Conservation (phyloP, 2,888 invertebrate genomes). For the Herminia tarsipennalis region DNA sequence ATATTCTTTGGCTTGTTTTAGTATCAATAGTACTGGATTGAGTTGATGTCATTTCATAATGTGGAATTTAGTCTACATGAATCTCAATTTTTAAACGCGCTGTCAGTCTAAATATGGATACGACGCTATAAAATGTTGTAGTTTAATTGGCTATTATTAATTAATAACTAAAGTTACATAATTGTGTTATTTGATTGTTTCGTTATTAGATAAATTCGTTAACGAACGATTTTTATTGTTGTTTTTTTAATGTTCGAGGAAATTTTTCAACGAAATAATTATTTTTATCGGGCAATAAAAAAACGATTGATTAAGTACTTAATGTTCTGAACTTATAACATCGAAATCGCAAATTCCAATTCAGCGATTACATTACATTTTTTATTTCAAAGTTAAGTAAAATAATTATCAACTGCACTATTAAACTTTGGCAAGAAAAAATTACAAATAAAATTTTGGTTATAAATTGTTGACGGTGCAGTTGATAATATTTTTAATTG, state of each 20-base stretch:
- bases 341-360: conserved; percentile 52
- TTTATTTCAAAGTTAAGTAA: conserved; percentile 62
- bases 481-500: conserved; percentile 51
- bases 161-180: conserved; percentile 55
- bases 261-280: conserved; percentile 11
- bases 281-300: conserved; percentile 26
- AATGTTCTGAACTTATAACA: conserved; percentile 23
- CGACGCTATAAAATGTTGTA: conserved; percentile 57
- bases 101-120: conserved; percentile 74
- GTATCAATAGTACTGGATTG: conserved; percentile 82
- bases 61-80: conserved; percentile 26
- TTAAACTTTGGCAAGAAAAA: background rate
- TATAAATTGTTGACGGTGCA: background rate
- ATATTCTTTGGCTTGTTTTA: conserved; percentile 54
- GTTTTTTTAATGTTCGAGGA: conserved; percentile 25
- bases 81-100: conserved; percentile 63
- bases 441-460: background rate
- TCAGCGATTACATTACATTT: conserved; percentile 83
- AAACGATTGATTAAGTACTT: conserved; percentile 20
- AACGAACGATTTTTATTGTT: conserved; percentile 39
- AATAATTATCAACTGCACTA: conserved; percentile 24
- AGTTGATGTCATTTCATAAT: conserved; percentile 57
- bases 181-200: conserved; percentile 68
- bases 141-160: conserved; percentile 72
- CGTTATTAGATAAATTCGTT: conserved; percentile 71